Evolutionary conservation across 2,888 invertebrate genomes (phyloP).

Genomic region (Parthenolecanium corni): DNA sequence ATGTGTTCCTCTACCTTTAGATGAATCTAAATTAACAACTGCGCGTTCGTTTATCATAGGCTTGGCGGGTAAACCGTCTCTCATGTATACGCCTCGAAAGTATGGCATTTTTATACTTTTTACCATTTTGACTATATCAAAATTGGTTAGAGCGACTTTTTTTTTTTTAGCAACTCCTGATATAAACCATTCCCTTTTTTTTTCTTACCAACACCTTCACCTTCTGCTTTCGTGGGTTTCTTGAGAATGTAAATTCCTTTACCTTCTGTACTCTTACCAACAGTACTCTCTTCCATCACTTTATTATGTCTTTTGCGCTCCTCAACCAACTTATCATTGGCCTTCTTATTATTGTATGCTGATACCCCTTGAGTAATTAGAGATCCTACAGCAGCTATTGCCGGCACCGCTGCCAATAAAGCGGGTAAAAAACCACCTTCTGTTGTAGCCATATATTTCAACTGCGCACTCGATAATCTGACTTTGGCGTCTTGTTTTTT

Average conservation of each 20-base stretch:
- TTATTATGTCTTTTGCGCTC: neutral
- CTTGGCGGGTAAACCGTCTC: constrained; percentile 30
- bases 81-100: too few relatives aligned
- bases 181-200: neutral
- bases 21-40: constrained; percentile 33
- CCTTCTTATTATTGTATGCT: neutral
- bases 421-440: constrained; percentile 6
- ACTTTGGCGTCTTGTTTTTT: neutral
- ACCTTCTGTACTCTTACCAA: neutral
- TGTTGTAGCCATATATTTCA: neutral
- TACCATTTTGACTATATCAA: too few relatives aligned
- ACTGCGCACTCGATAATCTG: neutral
- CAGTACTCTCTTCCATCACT: neutral
- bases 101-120: constrained; percentile 32
- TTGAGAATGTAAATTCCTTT: too few relatives aligned
- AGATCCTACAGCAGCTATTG: neutral
- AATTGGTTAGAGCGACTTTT: too few relatives aligned
- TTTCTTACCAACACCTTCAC: neutral
- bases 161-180: too few relatives aligned
- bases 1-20: constrained; percentile 34
- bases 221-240: neutral
- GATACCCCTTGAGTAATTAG: neutral
- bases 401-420: neutral
- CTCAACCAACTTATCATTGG: neutral
- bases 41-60: constrained; percentile 30